phyloP scores from a whole-genome alignment of 1,140 invertebrate species.

The Condylostylus longicornis region DNA sequence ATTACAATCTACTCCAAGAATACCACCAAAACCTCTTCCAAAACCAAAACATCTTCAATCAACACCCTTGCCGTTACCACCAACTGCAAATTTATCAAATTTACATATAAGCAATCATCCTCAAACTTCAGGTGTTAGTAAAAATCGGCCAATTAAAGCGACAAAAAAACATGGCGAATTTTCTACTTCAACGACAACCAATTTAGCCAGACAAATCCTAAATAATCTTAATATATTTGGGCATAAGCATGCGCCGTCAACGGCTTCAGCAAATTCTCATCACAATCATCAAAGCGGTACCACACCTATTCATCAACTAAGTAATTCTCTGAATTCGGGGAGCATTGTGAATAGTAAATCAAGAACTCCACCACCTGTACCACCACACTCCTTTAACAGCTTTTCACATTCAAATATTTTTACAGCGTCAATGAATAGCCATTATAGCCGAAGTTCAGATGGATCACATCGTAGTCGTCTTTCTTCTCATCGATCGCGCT shows the following conservation, averaged over 20 bases:
- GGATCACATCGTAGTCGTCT: conserved; percentile 31
- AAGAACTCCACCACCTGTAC: conserved; percentile 1
- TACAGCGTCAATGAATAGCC: conserved; percentile 29
- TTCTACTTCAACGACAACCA: conserved; percentile 33
- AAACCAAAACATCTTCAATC: conserved; percentile 3
- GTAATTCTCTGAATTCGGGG: conserved; percentile 6
- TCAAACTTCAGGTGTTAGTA: conserved; percentile 8
- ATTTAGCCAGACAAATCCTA: conserved; percentile 56
- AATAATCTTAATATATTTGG: conserved; percentile 69
- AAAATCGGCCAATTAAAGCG: conserved; percentile 31
- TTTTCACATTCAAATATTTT: conserved; percentile 26
- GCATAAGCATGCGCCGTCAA: conserved; percentile 27
- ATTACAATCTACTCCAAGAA: conserved; percentile 19
- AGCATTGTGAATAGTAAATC: conserved; percentile 12
- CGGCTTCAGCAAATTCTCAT: conserved; percentile 7
- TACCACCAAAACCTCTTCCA: conserved; percentile 5
- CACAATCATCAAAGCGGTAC: conserved; percentile 4
- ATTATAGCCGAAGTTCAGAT: conserved; percentile 29
- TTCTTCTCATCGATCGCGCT: conserved; percentile 26
- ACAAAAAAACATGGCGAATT: conserved; percentile 28
- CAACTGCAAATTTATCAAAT: conserved; percentile 9
- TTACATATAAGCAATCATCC: conserved; percentile 7
- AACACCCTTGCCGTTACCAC: conserved; percentile 7
- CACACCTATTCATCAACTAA: conserved; percentile 2
- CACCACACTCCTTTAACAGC: conserved; percentile 7